These are phyloP conservation scores for Hydrocynus forskahlii DNA, from an alignment of 2,797 vertebrate genomes.

Conservation along the genomic window DNA sequence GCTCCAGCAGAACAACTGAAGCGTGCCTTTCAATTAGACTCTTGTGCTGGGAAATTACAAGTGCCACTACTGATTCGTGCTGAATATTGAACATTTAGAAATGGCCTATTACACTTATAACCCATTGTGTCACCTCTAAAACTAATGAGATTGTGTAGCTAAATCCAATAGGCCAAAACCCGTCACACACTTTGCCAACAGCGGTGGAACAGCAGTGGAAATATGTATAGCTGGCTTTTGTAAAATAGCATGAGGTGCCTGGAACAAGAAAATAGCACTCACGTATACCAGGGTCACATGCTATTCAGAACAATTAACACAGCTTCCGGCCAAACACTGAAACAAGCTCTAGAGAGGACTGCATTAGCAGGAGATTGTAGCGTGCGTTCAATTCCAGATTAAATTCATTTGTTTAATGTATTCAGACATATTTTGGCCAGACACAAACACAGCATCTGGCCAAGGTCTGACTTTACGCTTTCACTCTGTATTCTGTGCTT, in stretches of 20 bases:
- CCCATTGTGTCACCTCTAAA: slow-evolving; percentile 49
- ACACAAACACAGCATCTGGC: neutral
- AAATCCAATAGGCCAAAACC: slow-evolving; percentile 13
- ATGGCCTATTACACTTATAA: slow-evolving; percentile 37
- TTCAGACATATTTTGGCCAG: neutral
- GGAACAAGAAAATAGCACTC: neutral
- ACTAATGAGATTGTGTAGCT: slow-evolving; percentile 45
- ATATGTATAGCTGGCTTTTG: neutral
- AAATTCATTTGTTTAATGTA: neutral
- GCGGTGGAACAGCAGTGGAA: neutral
- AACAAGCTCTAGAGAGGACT: neutral
- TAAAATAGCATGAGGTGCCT: neutral
- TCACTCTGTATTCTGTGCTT: no score
- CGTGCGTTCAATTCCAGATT: neutral
- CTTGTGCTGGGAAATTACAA: slow-evolving; percentile 51
- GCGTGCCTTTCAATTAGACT: slow-evolving; percentile 53
- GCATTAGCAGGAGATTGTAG: neutral
- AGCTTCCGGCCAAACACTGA: neutral
- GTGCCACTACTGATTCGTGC: slow-evolving; percentile 52
- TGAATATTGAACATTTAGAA: slow-evolving; percentile 50
- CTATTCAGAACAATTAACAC: neutral
- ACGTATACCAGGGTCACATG: neutral
- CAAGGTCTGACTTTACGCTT: neutral
- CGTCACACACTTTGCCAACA: neutral
- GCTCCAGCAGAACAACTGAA: slow-evolving; percentile 42